Base-by-base conservation (phyloP, 2,113 vertebrate genomes). In the Daboia siamensis region DNA sequence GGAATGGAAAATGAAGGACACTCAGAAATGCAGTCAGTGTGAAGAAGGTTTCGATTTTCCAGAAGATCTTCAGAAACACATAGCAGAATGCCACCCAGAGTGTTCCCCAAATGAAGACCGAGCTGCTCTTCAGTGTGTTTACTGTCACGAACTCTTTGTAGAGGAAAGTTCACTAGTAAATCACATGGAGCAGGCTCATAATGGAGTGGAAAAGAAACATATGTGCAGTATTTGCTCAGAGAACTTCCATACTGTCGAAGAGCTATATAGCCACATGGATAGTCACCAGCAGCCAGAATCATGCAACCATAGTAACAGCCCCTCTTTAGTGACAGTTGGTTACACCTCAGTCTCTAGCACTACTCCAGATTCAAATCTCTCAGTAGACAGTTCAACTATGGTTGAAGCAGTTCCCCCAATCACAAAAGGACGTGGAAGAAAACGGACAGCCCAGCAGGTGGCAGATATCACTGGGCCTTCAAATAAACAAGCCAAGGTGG, bases 271-370 rank as follows among this genome's bases (percentile, higher is more conserved):
- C 96, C 99, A 99, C 97, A 99, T 99, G 98, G 99, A 99, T 95
- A 97, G 98, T 94, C 99, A 99, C 97, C 99, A 99, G 97, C 98
- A 99, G 84, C 98, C 99, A 0, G 99, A 99, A 97, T 99, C 99
- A 0, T 99, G 99, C 96, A 99, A 99, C 96, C 99, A 99, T 94
- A 99, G 99, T 97, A 99, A 99, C 97, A 99, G 99, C 96, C 99
- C 99, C 0, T 99, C 99, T 20, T 97, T 99, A 96, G 97, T 99
- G 95, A 99, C 99, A 0, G 98, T 99, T 94, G 99, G 99, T 61
- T 99, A 99, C 96, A 99, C 99, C 88, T 99, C 99, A 0, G 99
- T 99, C 94, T 99, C 99, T 4, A 99, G 99, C 97, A 99, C 99
- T 64, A 99, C 99, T 84, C 99, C 99, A 0, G 99, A 99, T 96